These are phyloP conservation scores for Drosophila borborema DNA, from an alignment of 2,888 invertebrate genomes.

Conservation along the genomic window DNA sequence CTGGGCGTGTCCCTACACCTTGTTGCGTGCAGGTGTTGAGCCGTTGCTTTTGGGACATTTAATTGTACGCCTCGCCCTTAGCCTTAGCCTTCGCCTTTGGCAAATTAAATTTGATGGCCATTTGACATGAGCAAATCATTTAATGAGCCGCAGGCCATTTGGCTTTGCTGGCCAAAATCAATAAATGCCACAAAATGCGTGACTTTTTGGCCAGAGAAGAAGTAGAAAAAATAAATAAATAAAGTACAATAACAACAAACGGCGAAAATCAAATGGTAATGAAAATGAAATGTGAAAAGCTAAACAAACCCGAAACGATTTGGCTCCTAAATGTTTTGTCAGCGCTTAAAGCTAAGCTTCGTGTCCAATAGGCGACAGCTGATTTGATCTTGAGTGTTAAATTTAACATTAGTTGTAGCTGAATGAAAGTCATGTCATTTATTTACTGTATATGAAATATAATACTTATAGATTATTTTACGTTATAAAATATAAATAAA, in stretches of 20 bases:
- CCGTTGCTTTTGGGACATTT: conserved; percentile 35
- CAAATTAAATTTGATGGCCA: conserved; percentile 70
- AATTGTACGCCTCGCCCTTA: conserved; percentile 42
- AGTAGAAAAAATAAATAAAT: not conserved
- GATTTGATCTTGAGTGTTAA: conserved; percentile 16
- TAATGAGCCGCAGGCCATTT: conserved; percentile 51
- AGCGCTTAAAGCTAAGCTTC: conserved; percentile 2
- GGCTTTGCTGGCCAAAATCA: conserved; percentile 38
- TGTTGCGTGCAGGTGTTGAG: conserved; percentile 66
- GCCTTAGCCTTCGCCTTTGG: conserved; percentile 18
- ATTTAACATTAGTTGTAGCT: conserved; percentile 7
- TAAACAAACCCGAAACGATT: conserved; percentile 2
- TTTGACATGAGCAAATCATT: conserved; percentile 64
- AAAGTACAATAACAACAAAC: not conserved
- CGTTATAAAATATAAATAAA: not conserved
- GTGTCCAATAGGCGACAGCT: conserved; percentile 12
- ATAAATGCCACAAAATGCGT: conserved; percentile 29
- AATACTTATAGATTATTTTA: no score
- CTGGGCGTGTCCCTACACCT: conserved; percentile 8
- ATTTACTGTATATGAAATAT: not conserved
- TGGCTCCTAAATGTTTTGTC: not conserved
- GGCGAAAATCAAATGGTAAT: conserved; percentile 1
- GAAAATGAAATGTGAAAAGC: conserved; percentile 5
- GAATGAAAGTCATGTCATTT: not conserved
- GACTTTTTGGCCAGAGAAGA: not conserved